Evolutionary conservation across 2,888 invertebrate genomes (phyloP).

Genomic region (Cheilosia pagana): DNA sequence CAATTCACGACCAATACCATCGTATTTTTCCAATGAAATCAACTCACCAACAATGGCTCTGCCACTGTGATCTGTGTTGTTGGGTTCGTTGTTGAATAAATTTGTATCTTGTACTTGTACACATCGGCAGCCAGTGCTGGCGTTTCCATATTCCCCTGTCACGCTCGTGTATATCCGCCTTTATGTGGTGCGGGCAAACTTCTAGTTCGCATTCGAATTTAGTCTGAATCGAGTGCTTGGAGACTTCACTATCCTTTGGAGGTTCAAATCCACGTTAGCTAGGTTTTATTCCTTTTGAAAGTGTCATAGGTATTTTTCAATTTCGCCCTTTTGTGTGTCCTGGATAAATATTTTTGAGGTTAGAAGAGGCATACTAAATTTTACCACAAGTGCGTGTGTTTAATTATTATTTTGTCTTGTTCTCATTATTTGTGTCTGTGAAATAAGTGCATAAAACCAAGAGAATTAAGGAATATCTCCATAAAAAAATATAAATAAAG

Average conservation of each 20-base stretch:
- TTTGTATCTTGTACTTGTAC: slow-evolving; percentile 45
- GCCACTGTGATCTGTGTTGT: too few relatives aligned
- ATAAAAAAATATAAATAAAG: slow-evolving; percentile 25
- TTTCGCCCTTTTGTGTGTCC: slow-evolving; percentile 29
- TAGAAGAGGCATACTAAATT: slow-evolving; percentile 9
- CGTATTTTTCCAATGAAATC: slow-evolving; percentile 61
- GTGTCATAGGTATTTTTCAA: slow-evolving; percentile 39
- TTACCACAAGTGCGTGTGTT: slow-evolving; percentile 45
- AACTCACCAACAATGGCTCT: slow-evolving; percentile 49
- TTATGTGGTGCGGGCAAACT: slow-evolving; percentile 73
- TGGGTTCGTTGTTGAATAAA: slow-evolving; percentile 68
- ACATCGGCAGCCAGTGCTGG: slow-evolving; percentile 19
- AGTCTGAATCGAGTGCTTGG: slow-evolving; percentile 81
- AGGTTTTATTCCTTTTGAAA: slow-evolving; percentile 69
- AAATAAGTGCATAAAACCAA: slow-evolving; percentile 33
- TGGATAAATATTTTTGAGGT: slow-evolving; percentile 43
- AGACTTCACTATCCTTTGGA: slow-evolving; percentile 82
- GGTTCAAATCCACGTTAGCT: slow-evolving; percentile 82
- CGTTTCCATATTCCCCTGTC: slow-evolving; percentile 40
- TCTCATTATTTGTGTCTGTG: slow-evolving; percentile 26
- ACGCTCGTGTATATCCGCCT: slow-evolving; percentile 65
- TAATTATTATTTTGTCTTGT: slow-evolving; percentile 16
- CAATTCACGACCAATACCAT: slow-evolving; percentile 54
- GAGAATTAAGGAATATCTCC: slow-evolving; percentile 35
- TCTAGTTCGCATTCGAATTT: slow-evolving; percentile 70